Evolutionary conservation across 2,113 vertebrate species (phyloP).

Genomic region (Lampris incognitus): DNA sequence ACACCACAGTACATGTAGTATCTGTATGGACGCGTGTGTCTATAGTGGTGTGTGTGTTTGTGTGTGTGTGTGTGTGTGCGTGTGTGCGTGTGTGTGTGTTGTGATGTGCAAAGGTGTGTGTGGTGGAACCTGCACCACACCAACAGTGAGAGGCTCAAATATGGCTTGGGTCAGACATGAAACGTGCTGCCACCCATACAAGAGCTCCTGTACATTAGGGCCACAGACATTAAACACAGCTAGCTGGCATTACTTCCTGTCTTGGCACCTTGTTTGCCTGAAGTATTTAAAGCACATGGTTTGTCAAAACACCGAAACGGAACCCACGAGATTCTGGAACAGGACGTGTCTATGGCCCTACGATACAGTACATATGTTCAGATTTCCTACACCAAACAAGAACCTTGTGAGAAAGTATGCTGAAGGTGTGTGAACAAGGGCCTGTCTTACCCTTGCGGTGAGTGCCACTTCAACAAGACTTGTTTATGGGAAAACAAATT

Average conservation of each 20-base stretch:
- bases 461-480: conserved; percentile 37
- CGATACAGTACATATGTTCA: conserved; percentile 47
- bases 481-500: conserved; percentile 19
- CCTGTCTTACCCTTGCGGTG: conserved; percentile 19
- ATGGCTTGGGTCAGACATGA: conserved; percentile 74
- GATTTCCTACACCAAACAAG: conserved; percentile 54
- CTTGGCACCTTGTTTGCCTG: conserved; percentile 29
- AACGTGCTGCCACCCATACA: conserved; percentile 66
- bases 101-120: conserved; percentile 62
- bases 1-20: conserved; percentile 60
- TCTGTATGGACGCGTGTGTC: conserved; percentile 3
- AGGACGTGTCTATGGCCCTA: conserved; percentile 41
- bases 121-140: conserved; percentile 83
- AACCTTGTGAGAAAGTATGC: conserved; percentile 28
- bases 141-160: conserved; percentile 75
- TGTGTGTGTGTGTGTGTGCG: conserved; percentile 27
- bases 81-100: conserved; percentile 4
- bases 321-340: conserved; percentile 48
- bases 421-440: conserved; percentile 16
- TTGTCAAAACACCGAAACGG: conserved; percentile 27
- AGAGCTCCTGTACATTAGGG: conserved; percentile 70
- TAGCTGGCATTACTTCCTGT: conserved; percentile 42
- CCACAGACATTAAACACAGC: conserved; percentile 56
- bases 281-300: conserved; percentile 32
- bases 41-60: neutral